phyloP scores from a whole-genome alignment of 2,888 invertebrate species.

The Odontothrips loti region DNA sequence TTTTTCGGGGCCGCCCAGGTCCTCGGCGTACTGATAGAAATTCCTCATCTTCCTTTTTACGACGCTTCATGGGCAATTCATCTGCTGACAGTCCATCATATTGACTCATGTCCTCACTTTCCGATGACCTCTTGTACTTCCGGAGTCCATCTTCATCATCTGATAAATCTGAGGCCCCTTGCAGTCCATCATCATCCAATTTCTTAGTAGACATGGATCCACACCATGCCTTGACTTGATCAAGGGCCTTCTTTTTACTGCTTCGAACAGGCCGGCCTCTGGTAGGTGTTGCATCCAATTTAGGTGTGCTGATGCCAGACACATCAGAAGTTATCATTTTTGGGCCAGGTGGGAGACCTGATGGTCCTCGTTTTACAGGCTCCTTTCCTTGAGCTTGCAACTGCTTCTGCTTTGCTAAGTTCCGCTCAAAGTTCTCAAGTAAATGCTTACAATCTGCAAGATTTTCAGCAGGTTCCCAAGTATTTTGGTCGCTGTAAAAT shows the following conservation, averaged over 20 bases:
- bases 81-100: neutral
- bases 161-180: conserved; percentile 39
- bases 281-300: neutral
- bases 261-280: conserved; percentile 61
- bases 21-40: conserved; percentile 6
- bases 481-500: conserved; percentile 64
- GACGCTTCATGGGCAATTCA: neutral
- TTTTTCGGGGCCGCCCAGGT: neutral
- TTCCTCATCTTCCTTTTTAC: conserved; percentile 5
- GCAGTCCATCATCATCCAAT: conserved; percentile 51
- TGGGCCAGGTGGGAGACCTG: conserved; percentile 32
- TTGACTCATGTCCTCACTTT: conserved; percentile 15
- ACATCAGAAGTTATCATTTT: conserved; percentile 36
- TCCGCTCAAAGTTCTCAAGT: conserved; percentile 75
- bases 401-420: conserved; percentile 65
- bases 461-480: conserved; percentile 78
- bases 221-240: conserved; percentile 81
- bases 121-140: conserved; percentile 29
- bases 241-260: conserved; percentile 76
- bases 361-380: conserved; percentile 39
- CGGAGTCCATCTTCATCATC: conserved; percentile 37
- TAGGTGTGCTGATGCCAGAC: conserved; percentile 50
- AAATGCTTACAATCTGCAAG: conserved; percentile 71
- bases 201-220: conserved; percentile 53
- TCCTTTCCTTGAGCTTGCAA: conserved; percentile 35